Percentiles rank a stretch among this genome's conserved stretches.
Evolutionary conservation across 2,113 vertebrate species (phyloP).

Genomic region (Cottus gobio): DNA sequence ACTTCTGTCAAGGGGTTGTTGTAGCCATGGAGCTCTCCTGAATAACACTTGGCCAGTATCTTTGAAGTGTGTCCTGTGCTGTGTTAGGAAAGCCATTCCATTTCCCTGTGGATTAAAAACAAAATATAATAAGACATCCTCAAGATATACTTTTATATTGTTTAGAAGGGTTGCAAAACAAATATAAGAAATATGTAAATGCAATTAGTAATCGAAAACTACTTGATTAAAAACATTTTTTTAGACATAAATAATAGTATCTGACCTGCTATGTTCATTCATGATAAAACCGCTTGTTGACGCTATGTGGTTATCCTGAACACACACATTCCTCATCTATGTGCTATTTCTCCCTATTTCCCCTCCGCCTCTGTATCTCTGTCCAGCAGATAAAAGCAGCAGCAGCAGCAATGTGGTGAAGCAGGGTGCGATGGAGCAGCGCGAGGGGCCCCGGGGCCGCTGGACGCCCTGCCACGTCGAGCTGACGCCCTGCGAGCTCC

Average conservation of each 20-base stretch:
- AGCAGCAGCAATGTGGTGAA: constrained; percentile 90
- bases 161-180: too few species aligned
- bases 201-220: too few species aligned
- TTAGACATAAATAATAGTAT: background rate
- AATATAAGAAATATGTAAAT: too few species aligned
- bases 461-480: constrained; percentile 93
- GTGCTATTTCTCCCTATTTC: background rate
- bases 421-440: constrained; percentile 92
- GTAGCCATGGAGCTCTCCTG: too few species aligned
- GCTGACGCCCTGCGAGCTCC: constrained; percentile 90
- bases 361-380: background rate
- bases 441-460: constrained; percentile 87
- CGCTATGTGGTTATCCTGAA: background rate
- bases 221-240: too few species aligned
- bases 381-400: constrained; percentile 85
- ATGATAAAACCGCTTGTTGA: background rate
- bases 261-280: background rate
- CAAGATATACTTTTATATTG: background rate
- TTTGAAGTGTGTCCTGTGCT: background rate
- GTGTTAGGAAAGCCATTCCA: background rate
- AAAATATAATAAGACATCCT: background rate
- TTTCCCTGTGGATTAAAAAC: background rate
- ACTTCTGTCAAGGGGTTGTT: background rate
- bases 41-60: background rate
- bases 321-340: background rate